Percentiles rank a stretch among this genome's conserved stretches.
phyloP scores from a whole-genome alignment of 2,113 vertebrate species.

The Hemiprocne comata region DNA sequence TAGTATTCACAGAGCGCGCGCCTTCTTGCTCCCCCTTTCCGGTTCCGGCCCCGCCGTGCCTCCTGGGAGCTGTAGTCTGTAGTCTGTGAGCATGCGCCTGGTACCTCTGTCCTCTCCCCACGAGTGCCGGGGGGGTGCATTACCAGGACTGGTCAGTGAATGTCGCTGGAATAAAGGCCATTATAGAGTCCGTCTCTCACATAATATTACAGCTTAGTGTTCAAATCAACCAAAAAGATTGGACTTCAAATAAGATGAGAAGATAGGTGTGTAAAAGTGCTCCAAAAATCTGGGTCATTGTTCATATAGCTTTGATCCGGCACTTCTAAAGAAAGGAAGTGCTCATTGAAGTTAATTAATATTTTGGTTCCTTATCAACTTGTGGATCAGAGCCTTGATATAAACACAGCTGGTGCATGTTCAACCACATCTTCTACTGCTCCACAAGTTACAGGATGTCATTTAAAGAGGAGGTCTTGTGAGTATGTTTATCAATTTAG shows the following conservation, averaged over 20 bases:
- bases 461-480: slow-evolving; percentile 3
- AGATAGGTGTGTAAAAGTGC: not conserved
- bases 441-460: not conserved
- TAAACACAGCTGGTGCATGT: slow-evolving; percentile 61
- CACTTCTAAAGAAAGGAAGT: slow-evolving; percentile 25
- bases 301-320: slow-evolving; percentile 16
- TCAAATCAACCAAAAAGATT: not conserved
- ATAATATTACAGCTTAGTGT: not conserved
- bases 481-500: slow-evolving; percentile 31
- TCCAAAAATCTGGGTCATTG: not conserved
- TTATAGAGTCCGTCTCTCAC: no score
- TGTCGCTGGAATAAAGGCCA: no score
- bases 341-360: slow-evolving; percentile 55
- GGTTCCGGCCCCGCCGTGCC: no score
- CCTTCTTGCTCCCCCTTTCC: no score
- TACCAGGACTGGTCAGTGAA: no score
- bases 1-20: no score
- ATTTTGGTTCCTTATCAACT: slow-evolving; percentile 58
- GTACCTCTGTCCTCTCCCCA: no score
- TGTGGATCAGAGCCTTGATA: slow-evolving; percentile 5
- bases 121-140: no score
- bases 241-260: not conserved
- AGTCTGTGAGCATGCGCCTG: no score
- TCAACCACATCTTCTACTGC: slow-evolving; percentile 4
- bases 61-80: no score